Evolutionary conservation across 2,888 invertebrate species (phyloP), one percentile per base, ranked within the genome.

Genomic region (Tuta absoluta): DNA sequence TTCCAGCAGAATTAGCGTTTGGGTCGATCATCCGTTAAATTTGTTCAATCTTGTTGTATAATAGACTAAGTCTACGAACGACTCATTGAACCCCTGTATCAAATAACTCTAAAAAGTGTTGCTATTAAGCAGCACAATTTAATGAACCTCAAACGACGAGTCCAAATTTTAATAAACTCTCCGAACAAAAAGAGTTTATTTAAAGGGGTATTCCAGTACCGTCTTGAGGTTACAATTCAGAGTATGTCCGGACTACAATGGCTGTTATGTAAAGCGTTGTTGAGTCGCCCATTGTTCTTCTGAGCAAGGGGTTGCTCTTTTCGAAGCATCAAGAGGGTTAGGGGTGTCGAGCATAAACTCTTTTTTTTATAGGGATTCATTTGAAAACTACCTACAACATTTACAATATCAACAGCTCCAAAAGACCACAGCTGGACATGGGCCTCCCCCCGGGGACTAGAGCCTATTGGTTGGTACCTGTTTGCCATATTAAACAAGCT

Each of bases 261-360:
- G 69, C 63, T 79, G 81, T 79, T 79, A 77, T 78, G 74, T 74
- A 71, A 64, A 77, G 76, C 76, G 78, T 81, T 81, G 81, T 83
- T 73, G 69, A 66, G 66, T 63, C 66, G 61, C 63, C 65, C 71
- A 78, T 83, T 84, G 81, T 83, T 80, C 77, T 74, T 66, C 75
- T 69, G 68, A 69, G 71, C 74, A 80, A 81, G 80, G 82, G 75
- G 23, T 80, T 76, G 73, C 74, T 80, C 80, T 79, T 83, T 81
- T 79, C 74, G 60, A 63, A 38, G 45, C 66, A 65, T 70, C 67
- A 65, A 69, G 69, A 62, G 33, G 38, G 63, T 64, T 60, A 53
- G 51, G 51, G 51, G 23, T 53, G 23, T 24, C 14, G 23, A 53
- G 23, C 12, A 3, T 12, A 4, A 3, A 23, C 14, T 12, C 1